phyloP scores from a whole-genome alignment of 1,140 invertebrate genomes.

The Bombus polaris region DNA sequence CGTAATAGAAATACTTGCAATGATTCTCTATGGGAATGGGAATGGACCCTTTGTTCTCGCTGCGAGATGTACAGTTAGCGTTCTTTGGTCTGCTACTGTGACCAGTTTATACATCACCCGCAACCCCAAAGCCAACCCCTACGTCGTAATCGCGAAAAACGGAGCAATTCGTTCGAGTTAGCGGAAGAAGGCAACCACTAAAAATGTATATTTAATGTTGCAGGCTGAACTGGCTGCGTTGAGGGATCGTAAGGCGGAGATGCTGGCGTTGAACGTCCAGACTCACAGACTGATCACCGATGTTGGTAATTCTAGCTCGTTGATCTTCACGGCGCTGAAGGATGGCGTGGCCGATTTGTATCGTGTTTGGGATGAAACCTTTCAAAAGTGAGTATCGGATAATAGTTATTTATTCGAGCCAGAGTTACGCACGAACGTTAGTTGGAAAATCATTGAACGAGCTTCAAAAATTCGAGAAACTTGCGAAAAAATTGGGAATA shows the following conservation, averaged over 20 bases:
- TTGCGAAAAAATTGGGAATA: background rate
- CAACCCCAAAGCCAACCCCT: slow-evolving; percentile 32
- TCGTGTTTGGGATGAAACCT: slow-evolving; percentile 89
- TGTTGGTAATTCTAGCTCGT: slow-evolving; percentile 80
- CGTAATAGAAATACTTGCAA: too few species aligned
- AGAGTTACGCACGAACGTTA: too few species aligned
- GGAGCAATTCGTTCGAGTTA: slow-evolving; percentile 73
- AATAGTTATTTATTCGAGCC: too few species aligned
- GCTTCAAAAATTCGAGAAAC: background rate
- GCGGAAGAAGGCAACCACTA: slow-evolving; percentile 65
- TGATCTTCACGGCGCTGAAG: slow-evolving; percentile 84
- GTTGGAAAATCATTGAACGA: too few species aligned
- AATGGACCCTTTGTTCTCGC: slow-evolving; percentile 17
- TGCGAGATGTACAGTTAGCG: slow-evolving; percentile 25
- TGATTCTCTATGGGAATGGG: background rate
- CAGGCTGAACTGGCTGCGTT: slow-evolving; percentile 87
- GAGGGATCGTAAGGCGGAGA: slow-evolving; percentile 87
- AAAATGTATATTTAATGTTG: slow-evolving; percentile 81
- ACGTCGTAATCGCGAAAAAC: slow-evolving; percentile 15
- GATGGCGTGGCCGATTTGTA: slow-evolving; percentile 89
- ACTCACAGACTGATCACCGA: slow-evolving; percentile 88
- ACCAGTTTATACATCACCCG: slow-evolving; percentile 65
- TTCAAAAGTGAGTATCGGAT: slow-evolving; percentile 86
- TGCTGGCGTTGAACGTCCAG: slow-evolving; percentile 89
- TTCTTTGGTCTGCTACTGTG: slow-evolving; percentile 39